Evolutionary conservation across 2,888 invertebrate species (phyloP).

Genomic region (Nomada lathburiana): DNA sequence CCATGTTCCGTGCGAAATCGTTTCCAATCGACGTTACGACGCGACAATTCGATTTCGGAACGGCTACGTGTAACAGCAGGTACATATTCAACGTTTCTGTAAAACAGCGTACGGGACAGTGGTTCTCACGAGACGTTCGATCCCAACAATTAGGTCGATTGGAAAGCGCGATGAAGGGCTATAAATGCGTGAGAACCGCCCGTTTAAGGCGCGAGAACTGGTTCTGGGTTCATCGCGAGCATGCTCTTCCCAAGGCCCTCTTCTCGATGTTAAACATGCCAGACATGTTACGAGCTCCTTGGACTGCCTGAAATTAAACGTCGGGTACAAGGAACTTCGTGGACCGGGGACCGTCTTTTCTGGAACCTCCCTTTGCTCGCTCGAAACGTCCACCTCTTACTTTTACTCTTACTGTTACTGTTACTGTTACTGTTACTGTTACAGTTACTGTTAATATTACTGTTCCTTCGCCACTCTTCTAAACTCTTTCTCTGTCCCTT

Average conservation of each 20-base stretch:
- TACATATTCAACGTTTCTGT: conserved; percentile 10
- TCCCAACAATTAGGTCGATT: conserved; percentile 65
- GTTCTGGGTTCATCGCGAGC: conserved; percentile 73
- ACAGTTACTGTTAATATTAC: conserved; percentile 2
- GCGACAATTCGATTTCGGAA: neutral
- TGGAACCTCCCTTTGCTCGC: conserved; percentile 47
- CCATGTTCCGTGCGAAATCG: neutral
- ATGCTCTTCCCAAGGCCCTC: conserved; percentile 70
- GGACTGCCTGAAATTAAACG: conserved; percentile 71
- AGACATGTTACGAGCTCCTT: conserved; percentile 66
- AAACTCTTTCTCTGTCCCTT: neutral
- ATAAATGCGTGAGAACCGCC: conserved; percentile 78
- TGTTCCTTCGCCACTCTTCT: neutral
- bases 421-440: conserved; percentile 21
- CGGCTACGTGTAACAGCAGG: neutral
- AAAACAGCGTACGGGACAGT: conserved; percentile 50
- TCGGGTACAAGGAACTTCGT: conserved; percentile 62
- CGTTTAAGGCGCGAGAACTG: conserved; percentile 81
- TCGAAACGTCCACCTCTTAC: conserved; percentile 25
- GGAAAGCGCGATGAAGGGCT: conserved; percentile 60
- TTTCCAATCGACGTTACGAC: too few species aligned
- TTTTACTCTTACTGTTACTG: neutral
- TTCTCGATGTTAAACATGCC: conserved; percentile 65
- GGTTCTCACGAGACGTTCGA: conserved; percentile 59
- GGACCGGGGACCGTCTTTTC: conserved; percentile 59